These are phyloP conservation scores for Lasioglossum villosulum DNA, from an alignment of 2,888 invertebrate species.

Conservation along the genomic window DNA sequence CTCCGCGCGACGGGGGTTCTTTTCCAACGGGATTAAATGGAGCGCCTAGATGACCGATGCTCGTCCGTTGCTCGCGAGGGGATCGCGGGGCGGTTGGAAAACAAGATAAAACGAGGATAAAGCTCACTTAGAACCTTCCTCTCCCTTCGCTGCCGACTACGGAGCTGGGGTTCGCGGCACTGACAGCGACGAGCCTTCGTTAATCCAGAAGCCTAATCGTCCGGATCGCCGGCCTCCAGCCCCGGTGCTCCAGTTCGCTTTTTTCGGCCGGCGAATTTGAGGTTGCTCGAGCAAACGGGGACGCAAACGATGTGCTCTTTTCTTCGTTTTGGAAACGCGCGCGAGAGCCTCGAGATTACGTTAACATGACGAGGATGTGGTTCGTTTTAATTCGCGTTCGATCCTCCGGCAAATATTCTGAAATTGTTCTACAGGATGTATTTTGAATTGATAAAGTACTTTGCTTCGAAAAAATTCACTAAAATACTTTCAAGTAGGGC, in stretches of 20 bases:
- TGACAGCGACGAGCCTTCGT: conserved; percentile 68
- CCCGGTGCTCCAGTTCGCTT: conserved; percentile 19
- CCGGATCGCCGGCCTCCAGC: conserved; percentile 63
- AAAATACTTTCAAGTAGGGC: background rate
- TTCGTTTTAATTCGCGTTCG: background rate
- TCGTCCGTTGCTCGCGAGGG: conserved; percentile 65
- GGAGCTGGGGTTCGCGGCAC: conserved; percentile 46
- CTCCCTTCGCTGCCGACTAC: conserved; percentile 40
- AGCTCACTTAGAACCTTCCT: conserved; percentile 69
- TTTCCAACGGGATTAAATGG: conserved; percentile 83
- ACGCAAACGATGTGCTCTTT: background rate
- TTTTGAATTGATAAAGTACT: too few relatives aligned
- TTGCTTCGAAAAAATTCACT: background rate
- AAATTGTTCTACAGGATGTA: background rate
- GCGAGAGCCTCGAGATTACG: background rate
- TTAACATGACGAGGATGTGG: background rate
- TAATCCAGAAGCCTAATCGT: conserved; percentile 74
- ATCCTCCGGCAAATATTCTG: background rate
- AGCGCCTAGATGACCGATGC: conserved; percentile 84
- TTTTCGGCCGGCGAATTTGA: background rate
- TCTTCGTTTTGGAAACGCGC: background rate
- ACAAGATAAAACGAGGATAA: conserved; percentile 84
- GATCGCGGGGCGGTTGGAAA: conserved; percentile 73
- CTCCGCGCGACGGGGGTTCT: conserved; percentile 77
- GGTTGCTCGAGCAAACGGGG: background rate